phyloP scores from a whole-genome alignment of 1,140 invertebrate species.

The Sarcophaga peregrina region DNA sequence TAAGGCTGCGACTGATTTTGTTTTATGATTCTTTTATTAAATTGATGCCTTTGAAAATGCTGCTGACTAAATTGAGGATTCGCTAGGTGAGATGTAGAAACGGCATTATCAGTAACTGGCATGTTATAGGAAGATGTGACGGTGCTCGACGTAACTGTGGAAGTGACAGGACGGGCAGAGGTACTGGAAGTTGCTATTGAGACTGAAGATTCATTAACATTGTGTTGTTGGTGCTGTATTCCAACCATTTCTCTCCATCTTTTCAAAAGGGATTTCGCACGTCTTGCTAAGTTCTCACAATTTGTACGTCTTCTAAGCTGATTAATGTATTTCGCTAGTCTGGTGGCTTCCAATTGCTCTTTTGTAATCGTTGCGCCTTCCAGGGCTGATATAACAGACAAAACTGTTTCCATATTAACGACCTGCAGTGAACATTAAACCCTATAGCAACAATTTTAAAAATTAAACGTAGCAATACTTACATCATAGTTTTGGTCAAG shows the following conservation, averaged over 20 bases:
- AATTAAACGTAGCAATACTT: slow-evolving; percentile 63
- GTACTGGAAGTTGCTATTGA: not conserved
- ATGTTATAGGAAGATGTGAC: not conserved
- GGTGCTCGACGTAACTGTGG: not conserved
- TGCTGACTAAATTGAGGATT: not conserved
- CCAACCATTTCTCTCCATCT: slow-evolving; percentile 84
- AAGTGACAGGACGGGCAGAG: not conserved
- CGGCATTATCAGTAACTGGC: not conserved
- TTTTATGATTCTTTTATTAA: too few species aligned
- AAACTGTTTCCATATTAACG: slow-evolving; percentile 91
- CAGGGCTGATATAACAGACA: slow-evolving; percentile 91
- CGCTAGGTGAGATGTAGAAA: not conserved
- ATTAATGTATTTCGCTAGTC: slow-evolving; percentile 94
- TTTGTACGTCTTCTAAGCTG: slow-evolving; percentile 86
- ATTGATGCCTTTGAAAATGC: not conserved
- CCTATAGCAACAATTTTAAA: not conserved
- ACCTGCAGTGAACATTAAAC: slow-evolving; percentile 74
- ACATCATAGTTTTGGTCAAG: slow-evolving; percentile 78
- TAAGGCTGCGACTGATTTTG: slow-evolving; percentile 4
- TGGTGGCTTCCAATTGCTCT: slow-evolving; percentile 91
- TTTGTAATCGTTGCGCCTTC: slow-evolving; percentile 94
- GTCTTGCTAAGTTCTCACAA: slow-evolving; percentile 81
- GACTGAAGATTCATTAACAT: not conserved
- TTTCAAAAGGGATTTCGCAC: slow-evolving; percentile 90
- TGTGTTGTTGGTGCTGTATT: slow-evolving; percentile 62